Conservation (phyloP, 2,888 invertebrate genomes). For the Drosophila acutilabella region DNA sequence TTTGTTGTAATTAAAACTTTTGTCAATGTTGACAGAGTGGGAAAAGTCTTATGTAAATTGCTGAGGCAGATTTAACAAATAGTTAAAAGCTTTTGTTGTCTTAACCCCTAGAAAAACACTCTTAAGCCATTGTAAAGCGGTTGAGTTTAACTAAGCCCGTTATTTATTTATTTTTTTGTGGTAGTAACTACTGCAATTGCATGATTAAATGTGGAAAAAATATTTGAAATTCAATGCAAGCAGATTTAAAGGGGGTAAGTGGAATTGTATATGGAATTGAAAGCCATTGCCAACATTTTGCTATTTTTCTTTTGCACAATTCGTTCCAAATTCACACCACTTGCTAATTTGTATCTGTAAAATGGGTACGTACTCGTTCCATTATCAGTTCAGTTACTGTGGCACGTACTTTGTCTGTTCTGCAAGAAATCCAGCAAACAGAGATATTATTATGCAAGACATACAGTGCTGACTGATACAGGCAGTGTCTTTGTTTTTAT, state of each 20-base stretch:
- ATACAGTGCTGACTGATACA: conserved; percentile 30
- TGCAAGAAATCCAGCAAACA: conserved; percentile 20
- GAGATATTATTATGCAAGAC: conserved; percentile 72
- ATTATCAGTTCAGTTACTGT: conserved; percentile 43
- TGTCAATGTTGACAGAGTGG: conserved; percentile 66
- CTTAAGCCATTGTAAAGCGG: conserved; percentile 34
- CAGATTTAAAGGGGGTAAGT: neutral
- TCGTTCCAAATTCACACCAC: conserved; percentile 36
- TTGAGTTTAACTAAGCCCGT: conserved; percentile 29
- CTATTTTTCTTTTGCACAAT: conserved; percentile 13
- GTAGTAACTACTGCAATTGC: conserved; percentile 42
- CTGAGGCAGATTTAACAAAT: conserved; percentile 43
- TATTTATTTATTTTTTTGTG: conserved; percentile 7
- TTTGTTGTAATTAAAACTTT: conserved; percentile 73
- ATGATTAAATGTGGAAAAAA: conserved; percentile 28
- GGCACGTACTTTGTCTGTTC: conserved; percentile 51
- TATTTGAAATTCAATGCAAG: conserved; percentile 44
- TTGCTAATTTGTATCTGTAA: conserved; percentile 70
- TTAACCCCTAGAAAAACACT: neutral
- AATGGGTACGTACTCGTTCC: conserved; percentile 37
- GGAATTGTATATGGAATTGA: conserved; percentile 44
- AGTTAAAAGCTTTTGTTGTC: conserved; percentile 23
- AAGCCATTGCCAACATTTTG: conserved; percentile 34
- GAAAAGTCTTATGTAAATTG: conserved; percentile 35
- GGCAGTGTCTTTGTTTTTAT: conserved; percentile 8